These are phyloP conservation scores for Rutpela maculata DNA, from an alignment of 2,888 invertebrate species.

Conservation along the genomic window DNA sequence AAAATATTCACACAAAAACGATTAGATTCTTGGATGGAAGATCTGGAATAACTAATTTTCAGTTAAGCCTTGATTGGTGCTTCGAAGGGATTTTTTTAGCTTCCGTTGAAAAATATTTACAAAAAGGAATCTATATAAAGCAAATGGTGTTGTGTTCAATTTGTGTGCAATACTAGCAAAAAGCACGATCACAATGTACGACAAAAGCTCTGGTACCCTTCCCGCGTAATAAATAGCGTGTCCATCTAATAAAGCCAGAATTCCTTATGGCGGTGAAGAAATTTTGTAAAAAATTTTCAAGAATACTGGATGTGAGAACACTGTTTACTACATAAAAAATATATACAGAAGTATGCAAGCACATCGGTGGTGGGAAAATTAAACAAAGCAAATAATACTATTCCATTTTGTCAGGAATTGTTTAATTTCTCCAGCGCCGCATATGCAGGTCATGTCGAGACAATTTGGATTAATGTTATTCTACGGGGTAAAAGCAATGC, in stretches of 20 bases:
- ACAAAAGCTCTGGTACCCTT: slow-evolving; percentile 69
- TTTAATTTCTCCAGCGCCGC: slow-evolving; percentile 15
- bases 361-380: slow-evolving; percentile 20
- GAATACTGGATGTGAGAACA: slow-evolving; percentile 12
- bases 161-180: slow-evolving; percentile 56
- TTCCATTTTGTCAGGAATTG: neutral
- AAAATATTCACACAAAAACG: neutral
- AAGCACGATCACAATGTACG: slow-evolving; percentile 69
- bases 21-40: neutral
- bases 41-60: slow-evolving; percentile 11
- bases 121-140: slow-evolving; percentile 39
- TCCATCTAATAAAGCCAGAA: slow-evolving; percentile 56
- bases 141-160: slow-evolving; percentile 40
- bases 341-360: slow-evolving; percentile 16
- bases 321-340: slow-evolving; percentile 24
- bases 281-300: slow-evolving; percentile 11
- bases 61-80: slow-evolving; percentile 23
- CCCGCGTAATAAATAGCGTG: slow-evolving; percentile 44
- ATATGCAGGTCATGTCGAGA: slow-evolving; percentile 25
- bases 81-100: neutral
- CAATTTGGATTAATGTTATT: slow-evolving; percentile 49
- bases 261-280: slow-evolving; percentile 13
- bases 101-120: slow-evolving; percentile 30
- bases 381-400: neutral
- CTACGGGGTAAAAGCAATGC: slow-evolving; percentile 52